These are phyloP conservation scores for Drosophila pseudotakahashii DNA, from an alignment of 2,888 invertebrate genomes.

Conservation along the genomic window DNA sequence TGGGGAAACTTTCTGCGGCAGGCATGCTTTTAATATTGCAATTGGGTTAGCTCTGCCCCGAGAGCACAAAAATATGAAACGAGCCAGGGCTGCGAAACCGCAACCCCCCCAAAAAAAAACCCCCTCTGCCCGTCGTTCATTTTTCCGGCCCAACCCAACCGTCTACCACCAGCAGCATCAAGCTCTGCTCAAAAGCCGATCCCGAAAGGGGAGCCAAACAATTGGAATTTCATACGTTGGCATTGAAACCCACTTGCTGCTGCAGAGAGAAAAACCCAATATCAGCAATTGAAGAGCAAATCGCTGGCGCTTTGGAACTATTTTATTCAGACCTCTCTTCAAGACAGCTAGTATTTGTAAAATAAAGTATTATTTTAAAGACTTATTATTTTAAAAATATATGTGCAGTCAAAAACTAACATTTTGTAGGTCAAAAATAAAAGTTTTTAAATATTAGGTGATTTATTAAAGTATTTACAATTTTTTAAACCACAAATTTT, in stretches of 20 bases:
- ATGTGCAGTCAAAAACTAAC: too few species aligned
- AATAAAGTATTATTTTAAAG: not conserved
- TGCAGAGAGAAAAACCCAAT: conserved; percentile 21
- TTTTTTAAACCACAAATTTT: too few species aligned
- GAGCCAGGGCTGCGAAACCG: not conserved
- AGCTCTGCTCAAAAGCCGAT: conserved; percentile 23
- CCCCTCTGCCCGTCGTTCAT: too few species aligned
- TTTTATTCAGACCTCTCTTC: not conserved
- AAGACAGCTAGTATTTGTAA: not conserved
- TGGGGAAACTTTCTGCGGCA: conserved; percentile 56
- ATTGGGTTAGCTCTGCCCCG: conserved; percentile 61
- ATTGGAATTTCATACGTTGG: conserved; percentile 71
- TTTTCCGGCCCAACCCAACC: not conserved
- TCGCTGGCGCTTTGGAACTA: not conserved
- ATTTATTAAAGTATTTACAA: too few species aligned
- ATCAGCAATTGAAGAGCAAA: not conserved
- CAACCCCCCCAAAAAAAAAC: too few species aligned
- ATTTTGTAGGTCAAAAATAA: too few species aligned
- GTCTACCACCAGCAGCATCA: not conserved
- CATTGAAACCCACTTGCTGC: conserved; percentile 50
- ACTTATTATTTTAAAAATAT: too few species aligned
- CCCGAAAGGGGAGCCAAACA: conserved; percentile 58
- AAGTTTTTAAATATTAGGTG: too few species aligned
- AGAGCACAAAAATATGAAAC: conserved; percentile 42
- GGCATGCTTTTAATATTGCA: conserved; percentile 77